phyloP scores from a whole-genome alignment of 2,113 vertebrate species.

The Melanocharis versteri region DNA sequence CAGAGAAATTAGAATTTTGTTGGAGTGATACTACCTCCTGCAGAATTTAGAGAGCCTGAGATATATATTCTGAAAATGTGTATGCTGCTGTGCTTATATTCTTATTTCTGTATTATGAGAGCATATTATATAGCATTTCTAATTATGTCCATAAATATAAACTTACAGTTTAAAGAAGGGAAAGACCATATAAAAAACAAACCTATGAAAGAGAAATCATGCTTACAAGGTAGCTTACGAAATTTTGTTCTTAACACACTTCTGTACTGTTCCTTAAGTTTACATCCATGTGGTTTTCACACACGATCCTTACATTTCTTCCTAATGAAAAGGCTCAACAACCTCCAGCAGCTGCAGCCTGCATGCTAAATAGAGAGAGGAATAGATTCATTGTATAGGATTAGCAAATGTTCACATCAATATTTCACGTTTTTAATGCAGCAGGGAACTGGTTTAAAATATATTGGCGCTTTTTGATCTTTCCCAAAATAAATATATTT shows the following conservation, averaged over 20 bases:
- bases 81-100: not conserved
- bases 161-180: not conserved
- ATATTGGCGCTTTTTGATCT: not conserved
- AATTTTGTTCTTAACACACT: not conserved
- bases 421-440: constrained; percentile 44
- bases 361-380: constrained; percentile 25
- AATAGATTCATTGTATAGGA: not conserved
- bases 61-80: not conserved
- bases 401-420: constrained; percentile 27
- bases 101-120: not conserved
- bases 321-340: constrained; percentile 26
- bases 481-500: constrained; percentile 31
- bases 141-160: not conserved
- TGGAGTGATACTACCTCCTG: not conserved
- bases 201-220: not conserved
- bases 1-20: not conserved
- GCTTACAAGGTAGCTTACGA: not conserved
- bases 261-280: not conserved
- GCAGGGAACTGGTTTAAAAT: constrained; percentile 10
- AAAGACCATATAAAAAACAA: not conserved
- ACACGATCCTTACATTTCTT: constrained; percentile 13
- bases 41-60: not conserved
- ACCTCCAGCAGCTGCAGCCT: constrained; percentile 10
- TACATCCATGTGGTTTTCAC: constrained; percentile 14
- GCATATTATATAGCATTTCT: not conserved